Base-by-base conservation (phyloP, 2,113 vertebrate genomes). In the Cepphus grylle region DNA sequence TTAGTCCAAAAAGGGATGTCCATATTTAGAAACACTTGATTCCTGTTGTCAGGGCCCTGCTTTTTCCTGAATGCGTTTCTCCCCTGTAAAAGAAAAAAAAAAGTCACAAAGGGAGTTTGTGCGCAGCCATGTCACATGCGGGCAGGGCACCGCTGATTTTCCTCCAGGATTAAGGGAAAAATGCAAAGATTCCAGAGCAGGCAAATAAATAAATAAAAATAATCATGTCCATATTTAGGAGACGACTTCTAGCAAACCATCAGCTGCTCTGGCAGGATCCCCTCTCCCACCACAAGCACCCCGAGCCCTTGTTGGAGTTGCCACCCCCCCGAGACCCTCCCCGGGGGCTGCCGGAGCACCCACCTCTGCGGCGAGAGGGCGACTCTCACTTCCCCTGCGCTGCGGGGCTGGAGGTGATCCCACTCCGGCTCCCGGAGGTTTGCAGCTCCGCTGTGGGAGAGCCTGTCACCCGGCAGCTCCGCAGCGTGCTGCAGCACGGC, bases 1-100 rank as follows among this genome's bases (percentile, higher is more conserved):
- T 96, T 97, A 96, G 83, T 92, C 91, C 94, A 92, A 95, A 97
- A 92, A 96, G 94, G 94, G 94, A 95, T 96, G 92, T 96, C 95
- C 90, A 94, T 96, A 96, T 97, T 96, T 96, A 97, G 96, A 96
- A 96, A 96, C 97, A 94, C 95, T 97, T 91, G 73, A 88, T 96
- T 89, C 90, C 91, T 93, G 91, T 92, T 88, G 93, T 97, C 90
- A 94, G 84, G 56, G 86, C 90, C 73, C 53, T 93, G 93, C 89
- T 94, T 96, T 49, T 94, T 94, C 91, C 93, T 92, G 93, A 88
- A 78, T 74, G 63, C 7, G 12, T 90, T 81, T 94, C 81, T 95
- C 82, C 79, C 76, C 80, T 1, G 1, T 62, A 85, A 93, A 96
- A 96, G 78, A 93, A 90, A 94, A 69, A 81, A 69, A 81, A 69